Evolutionary conservation across 2,797 vertebrate genomes (phyloP), one percentile per base, ranked within the genome.

Genomic region (Eulemur rubriventer): DNA sequence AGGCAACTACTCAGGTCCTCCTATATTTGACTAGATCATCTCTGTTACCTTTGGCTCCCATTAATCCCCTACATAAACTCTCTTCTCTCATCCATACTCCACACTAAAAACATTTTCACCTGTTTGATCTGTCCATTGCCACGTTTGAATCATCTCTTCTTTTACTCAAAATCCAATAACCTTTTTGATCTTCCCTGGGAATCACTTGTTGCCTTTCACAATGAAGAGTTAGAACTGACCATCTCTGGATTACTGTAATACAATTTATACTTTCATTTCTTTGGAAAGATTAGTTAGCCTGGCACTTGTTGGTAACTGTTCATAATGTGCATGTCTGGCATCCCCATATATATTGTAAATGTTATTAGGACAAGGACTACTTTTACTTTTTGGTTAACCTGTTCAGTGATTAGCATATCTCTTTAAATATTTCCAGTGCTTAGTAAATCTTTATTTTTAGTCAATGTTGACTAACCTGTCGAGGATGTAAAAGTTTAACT

Each of bases 401-500:
- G 3, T 84, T 96, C 41, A 81, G 41, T 38, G 12, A 90, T 89
- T 57, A 69, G 30, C 41, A 28, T n/a, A 20, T 65, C 24, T 65
- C 48, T 78, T 89, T 92, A 89, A 70, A 65, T 94, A 78, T 67
- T 85, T 95, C 50, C 86, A 59, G 18, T 67, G 59, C 12, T 90
- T 93, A 46, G 17, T 63, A 70, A 55, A 73, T 78, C 38, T 84
- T 88, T 87, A 69, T 63, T 38, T 59, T 76, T 85, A 63, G 4
- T 61, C 28, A 90, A 3, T 33, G 24, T 24, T 17, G 57, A 24
- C 61, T 79, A 82, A 69, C 2, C 38, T 59, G 48, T 82, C 50
- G 33, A 91, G 35, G 50, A 63, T 72, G 17, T 72, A 41, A 92
- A 41, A 69, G 7, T 13, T 82, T 22, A 52, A 59, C 38, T 87